Evolutionary conservation across 53 echinoderm and acorn worm genomes (phyloP).

Genomic region (Apostichopus leukothele): DNA sequence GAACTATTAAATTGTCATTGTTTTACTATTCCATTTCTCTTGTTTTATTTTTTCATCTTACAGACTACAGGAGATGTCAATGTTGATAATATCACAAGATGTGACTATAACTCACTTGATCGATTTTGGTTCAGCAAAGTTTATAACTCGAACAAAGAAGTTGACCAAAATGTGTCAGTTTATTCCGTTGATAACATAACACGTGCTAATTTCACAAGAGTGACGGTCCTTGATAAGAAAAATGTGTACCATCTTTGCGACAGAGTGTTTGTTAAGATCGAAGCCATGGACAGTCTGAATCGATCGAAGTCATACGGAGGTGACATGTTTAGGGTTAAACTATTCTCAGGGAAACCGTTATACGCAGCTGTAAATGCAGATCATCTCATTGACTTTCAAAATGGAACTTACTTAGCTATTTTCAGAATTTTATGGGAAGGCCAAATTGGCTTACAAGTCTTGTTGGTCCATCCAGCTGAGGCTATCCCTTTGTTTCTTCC

Average conservation of each 20-base stretch:
- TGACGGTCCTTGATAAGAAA: background rate
- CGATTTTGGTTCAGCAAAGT: background rate
- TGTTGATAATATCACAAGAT: background rate
- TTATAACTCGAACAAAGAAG: background rate
- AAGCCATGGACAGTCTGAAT: constrained; percentile 25
- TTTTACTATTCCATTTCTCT: no score
- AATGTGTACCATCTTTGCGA: background rate
- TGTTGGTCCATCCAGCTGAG: constrained; percentile 27
- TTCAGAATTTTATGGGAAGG: constrained; percentile 39
- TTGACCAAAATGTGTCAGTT: background rate
- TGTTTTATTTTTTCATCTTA: no score
- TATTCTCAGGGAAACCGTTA: background rate
- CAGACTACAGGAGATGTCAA: background rate
- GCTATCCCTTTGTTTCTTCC: constrained; percentile 21
- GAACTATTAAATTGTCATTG: no score
- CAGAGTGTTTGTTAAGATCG: background rate
- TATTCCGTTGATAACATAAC: constrained; percentile 1
- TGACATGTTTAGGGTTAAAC: constrained; percentile 7
- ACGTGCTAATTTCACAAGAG: background rate
- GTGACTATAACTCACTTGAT: background rate
- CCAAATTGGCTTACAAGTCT: background rate
- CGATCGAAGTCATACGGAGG: constrained; percentile 1
- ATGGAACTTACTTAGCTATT: constrained; percentile 19
- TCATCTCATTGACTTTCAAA: background rate
- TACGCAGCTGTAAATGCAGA: constrained; percentile 30